Conservation (phyloP, 1,140 invertebrate genomes). For the Metaphire vulgaris region DNA sequence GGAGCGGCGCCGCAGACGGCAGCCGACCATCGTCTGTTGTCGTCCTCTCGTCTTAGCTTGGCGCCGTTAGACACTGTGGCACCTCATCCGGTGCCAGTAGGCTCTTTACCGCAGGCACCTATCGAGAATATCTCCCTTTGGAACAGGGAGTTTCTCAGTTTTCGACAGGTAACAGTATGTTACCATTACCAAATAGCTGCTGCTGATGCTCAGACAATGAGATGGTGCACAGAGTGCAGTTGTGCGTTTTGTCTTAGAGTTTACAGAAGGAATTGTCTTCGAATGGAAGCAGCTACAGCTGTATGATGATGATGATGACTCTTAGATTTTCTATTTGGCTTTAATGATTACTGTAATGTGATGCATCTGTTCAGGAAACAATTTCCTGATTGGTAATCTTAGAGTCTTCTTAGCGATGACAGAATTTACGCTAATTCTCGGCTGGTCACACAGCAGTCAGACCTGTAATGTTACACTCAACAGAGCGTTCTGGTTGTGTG, state of each 20-base stretch:
- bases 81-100: not conserved
- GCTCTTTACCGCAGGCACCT: not conserved
- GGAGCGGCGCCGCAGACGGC: not conserved
- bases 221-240: too few relatives aligned
- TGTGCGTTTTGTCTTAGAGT: too few relatives aligned
- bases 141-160: not conserved
- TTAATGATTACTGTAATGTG: too few relatives aligned
- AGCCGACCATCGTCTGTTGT: not conserved
- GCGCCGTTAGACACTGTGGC: not conserved
- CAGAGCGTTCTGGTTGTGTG: too few relatives aligned
- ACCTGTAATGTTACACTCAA: too few relatives aligned
- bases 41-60: not conserved
- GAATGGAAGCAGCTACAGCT: not conserved
- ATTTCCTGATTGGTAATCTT: too few relatives aligned
- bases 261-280: not conserved
- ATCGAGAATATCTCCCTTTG: not conserved
- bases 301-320: too few relatives aligned
- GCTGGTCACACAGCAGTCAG: too few relatives aligned
- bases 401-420: too few relatives aligned
- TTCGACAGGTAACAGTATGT: conserved; percentile 1
- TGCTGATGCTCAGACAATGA: not conserved
- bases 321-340: too few relatives aligned
- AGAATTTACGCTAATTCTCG: too few relatives aligned
- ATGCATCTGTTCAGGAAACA: too few relatives aligned
- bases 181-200: not conserved